phyloP scores from a whole-genome alignment of 2,113 vertebrate genomes.

The Atrichornis clamosus region DNA sequence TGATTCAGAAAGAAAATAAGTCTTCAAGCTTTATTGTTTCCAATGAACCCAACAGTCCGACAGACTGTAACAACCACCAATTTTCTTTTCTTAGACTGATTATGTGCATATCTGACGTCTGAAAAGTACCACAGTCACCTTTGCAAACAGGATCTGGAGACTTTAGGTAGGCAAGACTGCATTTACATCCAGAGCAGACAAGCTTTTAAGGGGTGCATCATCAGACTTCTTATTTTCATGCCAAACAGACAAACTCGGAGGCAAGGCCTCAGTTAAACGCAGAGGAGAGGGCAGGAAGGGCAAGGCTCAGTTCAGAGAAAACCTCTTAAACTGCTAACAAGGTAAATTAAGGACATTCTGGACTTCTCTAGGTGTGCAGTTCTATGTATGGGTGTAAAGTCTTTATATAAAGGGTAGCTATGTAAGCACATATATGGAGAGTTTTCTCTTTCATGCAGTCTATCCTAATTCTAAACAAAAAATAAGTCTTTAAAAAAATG shows the following conservation, averaged over 20 bases:
- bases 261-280: background rate
- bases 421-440: background rate
- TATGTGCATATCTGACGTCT: background rate
- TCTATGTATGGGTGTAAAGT: background rate
- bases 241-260: background rate
- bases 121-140: background rate
- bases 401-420: background rate
- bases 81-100: background rate
- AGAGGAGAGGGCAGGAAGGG: background rate
- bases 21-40: background rate
- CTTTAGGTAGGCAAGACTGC: background rate
- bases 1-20: background rate
- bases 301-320: background rate
- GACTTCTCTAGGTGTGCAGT: background rate
- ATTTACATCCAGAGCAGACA: conserved; percentile 7
- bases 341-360: background rate
- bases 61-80: background rate
- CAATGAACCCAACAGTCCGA: background rate
- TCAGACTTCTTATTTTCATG: background rate
- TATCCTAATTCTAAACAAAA: background rate
- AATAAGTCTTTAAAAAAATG: background rate
- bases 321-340: background rate
- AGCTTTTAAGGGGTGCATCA: background rate
- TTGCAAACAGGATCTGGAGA: background rate
- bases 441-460: background rate